phyloP scores from a whole-genome alignment of 2,113 vertebrate genomes.

The Cisticola juncidis region DNA sequence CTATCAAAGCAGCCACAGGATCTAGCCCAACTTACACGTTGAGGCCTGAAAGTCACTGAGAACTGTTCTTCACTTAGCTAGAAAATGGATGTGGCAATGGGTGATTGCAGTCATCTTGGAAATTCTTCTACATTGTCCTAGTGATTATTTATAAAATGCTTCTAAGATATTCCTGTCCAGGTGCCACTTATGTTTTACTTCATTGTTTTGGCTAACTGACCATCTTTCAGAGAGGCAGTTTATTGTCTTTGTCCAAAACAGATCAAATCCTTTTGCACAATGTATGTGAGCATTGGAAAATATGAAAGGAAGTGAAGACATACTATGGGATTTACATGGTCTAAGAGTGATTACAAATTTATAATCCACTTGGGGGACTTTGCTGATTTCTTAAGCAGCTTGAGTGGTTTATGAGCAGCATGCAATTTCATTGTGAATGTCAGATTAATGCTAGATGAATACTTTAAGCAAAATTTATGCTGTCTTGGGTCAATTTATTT shows the following conservation, averaged over 20 bases:
- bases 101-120: neutral
- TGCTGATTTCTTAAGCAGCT: conserved; percentile 55
- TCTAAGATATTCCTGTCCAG: neutral
- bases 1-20: neutral
- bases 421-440: conserved; percentile 56
- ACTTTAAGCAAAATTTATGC: conserved; percentile 44
- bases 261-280: neutral
- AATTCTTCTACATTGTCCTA: neutral
- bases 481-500: conserved; percentile 49
- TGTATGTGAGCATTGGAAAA: neutral
- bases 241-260: conserved; percentile 1
- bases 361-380: conserved; percentile 57
- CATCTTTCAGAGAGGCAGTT: neutral
- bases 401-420: conserved; percentile 57
- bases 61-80: neutral
- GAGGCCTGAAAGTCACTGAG: neutral
- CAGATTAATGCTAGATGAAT: conserved; percentile 50
- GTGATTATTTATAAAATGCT: neutral
- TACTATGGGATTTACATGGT: conserved; percentile 59
- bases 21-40: neutral
- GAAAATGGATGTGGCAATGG: neutral
- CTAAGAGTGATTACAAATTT: conserved; percentile 62
- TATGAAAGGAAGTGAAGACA: conserved; percentile 19
- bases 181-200: neutral
- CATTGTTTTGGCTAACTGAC: neutral